Evolutionary conservation across 2,797 vertebrate genomes (phyloP).

Genomic region (Ctenochaetus hawaiiensis): DNA sequence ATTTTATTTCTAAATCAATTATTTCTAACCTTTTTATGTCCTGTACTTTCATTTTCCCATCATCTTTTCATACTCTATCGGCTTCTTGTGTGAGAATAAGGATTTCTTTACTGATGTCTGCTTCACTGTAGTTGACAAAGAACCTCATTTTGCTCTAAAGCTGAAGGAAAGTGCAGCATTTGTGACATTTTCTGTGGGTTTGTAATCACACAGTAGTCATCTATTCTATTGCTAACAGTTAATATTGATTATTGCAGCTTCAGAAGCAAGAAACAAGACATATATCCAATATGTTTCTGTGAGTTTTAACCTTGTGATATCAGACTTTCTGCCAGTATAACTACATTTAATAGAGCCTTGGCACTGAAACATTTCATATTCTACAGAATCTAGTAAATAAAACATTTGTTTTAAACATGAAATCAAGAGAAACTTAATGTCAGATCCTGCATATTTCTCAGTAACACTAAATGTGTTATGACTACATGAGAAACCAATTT

Average conservation of each 20-base stretch:
- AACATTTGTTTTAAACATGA: neutral
- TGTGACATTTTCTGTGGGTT: neutral
- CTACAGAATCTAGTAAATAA: neutral
- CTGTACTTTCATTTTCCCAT: too few relatives aligned
- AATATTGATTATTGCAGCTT: neutral
- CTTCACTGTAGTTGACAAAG: neutral
- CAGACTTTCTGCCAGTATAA: neutral
- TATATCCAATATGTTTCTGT: neutral
- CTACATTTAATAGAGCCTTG: neutral
- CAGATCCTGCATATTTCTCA: neutral
- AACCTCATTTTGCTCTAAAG: neutral
- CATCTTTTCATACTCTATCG: too few relatives aligned
- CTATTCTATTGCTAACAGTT: neutral
- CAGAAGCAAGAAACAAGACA: neutral
- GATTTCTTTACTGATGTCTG: neutral
- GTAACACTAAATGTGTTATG: neutral
- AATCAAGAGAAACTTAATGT: neutral
- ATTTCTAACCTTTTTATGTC: too few relatives aligned
- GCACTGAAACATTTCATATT: neutral
- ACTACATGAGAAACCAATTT: neutral
- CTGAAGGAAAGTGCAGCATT: neutral
- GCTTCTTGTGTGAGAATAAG: too few relatives aligned
- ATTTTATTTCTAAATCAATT: too few relatives aligned
- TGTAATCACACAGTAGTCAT: neutral
- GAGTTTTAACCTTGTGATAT: neutral